Percentiles rank a stretch among this genome's conserved stretches.
Evolutionary conservation across 1,140 invertebrate species (phyloP).

Genomic region (Pseudobourletiella spinata): DNA sequence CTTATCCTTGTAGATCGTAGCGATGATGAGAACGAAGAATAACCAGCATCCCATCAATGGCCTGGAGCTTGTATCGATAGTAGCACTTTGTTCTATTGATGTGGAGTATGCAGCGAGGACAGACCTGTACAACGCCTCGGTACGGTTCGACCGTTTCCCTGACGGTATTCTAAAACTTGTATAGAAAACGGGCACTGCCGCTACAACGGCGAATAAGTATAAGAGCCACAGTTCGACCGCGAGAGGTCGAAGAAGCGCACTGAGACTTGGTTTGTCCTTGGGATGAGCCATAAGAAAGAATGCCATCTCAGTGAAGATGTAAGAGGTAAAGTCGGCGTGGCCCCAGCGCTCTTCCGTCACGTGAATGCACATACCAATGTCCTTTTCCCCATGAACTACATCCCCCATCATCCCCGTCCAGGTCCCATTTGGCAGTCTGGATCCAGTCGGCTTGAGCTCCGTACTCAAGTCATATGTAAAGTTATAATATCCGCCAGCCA

Average conservation of each 20-base stretch:
- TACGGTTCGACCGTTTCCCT: not conserved
- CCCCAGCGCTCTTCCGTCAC: not conserved
- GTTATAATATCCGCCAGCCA: not conserved
- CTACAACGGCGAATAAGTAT: not conserved
- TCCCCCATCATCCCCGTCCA: not conserved
- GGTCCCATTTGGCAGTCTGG: not conserved
- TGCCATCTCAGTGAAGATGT: not conserved
- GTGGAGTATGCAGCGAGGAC: not conserved
- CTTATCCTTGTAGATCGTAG: not conserved
- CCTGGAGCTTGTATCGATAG: not conserved
- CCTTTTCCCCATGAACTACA: not conserved
- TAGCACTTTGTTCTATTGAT: not conserved
- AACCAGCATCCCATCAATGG: not conserved
- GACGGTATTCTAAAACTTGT: too few relatives aligned
- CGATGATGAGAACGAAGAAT: not conserved
- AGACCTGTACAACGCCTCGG: not conserved
- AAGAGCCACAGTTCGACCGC: not conserved
- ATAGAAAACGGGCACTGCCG: not conserved
- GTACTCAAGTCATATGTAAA: constrained; percentile 1
- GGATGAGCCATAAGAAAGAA: constrained; percentile 8
- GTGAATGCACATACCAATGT: constrained; percentile 5
- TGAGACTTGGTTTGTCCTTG: not conserved
- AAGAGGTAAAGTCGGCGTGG: not conserved
- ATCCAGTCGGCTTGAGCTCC: not conserved
- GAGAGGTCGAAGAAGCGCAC: not conserved